Evolutionary conservation across 2,797 vertebrate genomes (phyloP), one percentile per base, ranked within the genome.

Genomic region (Sebastes kiyomatsui): DNA sequence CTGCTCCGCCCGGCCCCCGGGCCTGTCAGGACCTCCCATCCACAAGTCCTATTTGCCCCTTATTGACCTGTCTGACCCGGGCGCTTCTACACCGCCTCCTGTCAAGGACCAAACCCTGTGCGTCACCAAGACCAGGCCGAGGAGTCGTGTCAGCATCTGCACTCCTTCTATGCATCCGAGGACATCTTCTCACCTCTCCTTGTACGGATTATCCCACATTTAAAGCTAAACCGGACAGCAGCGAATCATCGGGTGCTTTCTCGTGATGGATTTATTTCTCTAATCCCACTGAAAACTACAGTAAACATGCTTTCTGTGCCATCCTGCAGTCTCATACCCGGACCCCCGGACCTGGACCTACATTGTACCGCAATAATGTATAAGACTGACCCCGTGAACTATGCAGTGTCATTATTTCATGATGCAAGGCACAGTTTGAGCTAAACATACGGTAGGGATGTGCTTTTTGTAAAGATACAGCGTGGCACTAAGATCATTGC

Each of bases 1-100:
- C 95, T 99, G 84, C 97, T 99, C 70, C 96, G 97, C 84, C 97
- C 98, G 12, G 97, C 98, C 79, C 98, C 98, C 0, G 98, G 98
- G 83, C 98, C 98, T 84, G 95, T 99, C 94, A 96, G 98, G 96
- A 99, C 97, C 94, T 90, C 97, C 91, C 98, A 99, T 82, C 96
- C 97, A 5, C 97, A 97, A 5, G 94, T 99, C 94, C 96, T 99
- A 74, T 99, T 99, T 87, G 96, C 98, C 92, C 98, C 98, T 7
- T 96, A 96, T 32, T 96, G 94, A 96, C 88, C 82, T 23, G 42
- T 66, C 33, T 42, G 86, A 87, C 72, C 71, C 23, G 16, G 69
- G 71, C 22, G 59, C 62, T 38, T 35, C 59, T 28, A 54, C 77
- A 25, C 66, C 55, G 10, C 81, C 79, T 38, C 72, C 59, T 13